Evolutionary conservation across 1,140 invertebrate species (phyloP), one percentile per base, ranked within the genome.

Genomic region (Drosophila bocki): DNA sequence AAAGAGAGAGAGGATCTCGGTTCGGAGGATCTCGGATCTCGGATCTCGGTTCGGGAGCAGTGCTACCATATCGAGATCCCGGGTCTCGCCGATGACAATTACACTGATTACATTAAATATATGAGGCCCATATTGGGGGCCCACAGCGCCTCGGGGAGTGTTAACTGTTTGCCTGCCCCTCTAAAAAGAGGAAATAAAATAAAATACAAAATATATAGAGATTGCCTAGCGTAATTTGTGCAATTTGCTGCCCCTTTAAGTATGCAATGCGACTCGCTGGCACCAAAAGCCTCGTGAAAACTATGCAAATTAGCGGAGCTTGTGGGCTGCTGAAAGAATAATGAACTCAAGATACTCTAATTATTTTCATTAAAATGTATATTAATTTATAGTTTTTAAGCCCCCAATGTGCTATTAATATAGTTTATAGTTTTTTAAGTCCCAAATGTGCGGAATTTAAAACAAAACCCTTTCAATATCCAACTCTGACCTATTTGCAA

Each of bases 21-120:
- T 37, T 39, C 19, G 60, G 65, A 65, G 45, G 19, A 33, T 67
- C 48, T 29, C 22, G 12, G 29, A 29, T 58, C 45, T 33, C n/a
- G 12, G 29, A 29, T 58, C 45, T 33, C n/a, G 42, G 26, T 17
- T 45, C 33, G 44, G 35, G 47, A 53, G 60, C 47, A 69, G 47
- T 15, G 29, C 50, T 17, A 11, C 64, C 70, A 57, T 74, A 74
- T 75, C 50, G 69, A 54, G 70, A 51, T 63, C 58, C 61, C 39
- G 44, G 29, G 48, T 51, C 29, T 75, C 62, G 81, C 56, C 64
- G 56, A 68, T 84, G 85, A 88, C 85, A 88, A 88, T 88, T 88
- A 90, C 85, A 88, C 81, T 90, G 85, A 88, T 88, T 88, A 84
- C 78, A 83, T 87, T 87, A 80, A 80, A 87, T 83, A 87, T 83